Conservation (phyloP, 2,113 vertebrate species). For the Columbina picui region DNA sequence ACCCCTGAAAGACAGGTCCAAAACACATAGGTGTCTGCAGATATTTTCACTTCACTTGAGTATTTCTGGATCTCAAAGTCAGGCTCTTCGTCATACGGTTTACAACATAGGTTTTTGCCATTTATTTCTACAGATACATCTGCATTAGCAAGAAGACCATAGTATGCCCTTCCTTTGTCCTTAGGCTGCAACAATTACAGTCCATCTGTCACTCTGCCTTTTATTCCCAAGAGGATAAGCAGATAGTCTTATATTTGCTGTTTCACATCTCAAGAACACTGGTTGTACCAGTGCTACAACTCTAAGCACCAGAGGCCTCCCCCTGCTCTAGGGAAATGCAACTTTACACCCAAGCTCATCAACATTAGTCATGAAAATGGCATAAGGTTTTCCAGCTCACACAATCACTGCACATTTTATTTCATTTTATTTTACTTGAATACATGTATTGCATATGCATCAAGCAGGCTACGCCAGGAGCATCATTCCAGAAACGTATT, state of each 20-base stretch:
- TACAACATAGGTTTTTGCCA: neutral
- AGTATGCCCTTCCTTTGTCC: neutral
- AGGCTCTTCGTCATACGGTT: neutral
- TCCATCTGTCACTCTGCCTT: neutral
- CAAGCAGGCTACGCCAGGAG: slow-evolving; percentile 36
- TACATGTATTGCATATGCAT: slow-evolving; percentile 33
- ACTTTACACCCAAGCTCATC: neutral
- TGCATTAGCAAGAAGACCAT: neutral
- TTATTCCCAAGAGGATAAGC: neutral
- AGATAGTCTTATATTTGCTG: neutral
- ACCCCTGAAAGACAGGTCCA: neutral
- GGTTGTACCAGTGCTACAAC: neutral
- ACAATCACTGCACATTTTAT: neutral
- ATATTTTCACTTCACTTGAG: neutral
- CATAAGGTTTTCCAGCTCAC: neutral
- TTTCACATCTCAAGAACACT: neutral
- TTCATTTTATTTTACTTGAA: slow-evolving; percentile 34
- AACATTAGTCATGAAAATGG: neutral
- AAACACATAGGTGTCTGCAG: neutral
- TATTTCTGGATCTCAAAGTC: neutral
- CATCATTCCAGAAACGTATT: slow-evolving; percentile 32
- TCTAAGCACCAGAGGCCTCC: neutral
- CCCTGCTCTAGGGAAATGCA: neutral
- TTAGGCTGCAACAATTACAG: neutral
- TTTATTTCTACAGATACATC: neutral